phyloP scores from a whole-genome alignment of 2,113 vertebrate species.

The Strix aluco region DNA sequence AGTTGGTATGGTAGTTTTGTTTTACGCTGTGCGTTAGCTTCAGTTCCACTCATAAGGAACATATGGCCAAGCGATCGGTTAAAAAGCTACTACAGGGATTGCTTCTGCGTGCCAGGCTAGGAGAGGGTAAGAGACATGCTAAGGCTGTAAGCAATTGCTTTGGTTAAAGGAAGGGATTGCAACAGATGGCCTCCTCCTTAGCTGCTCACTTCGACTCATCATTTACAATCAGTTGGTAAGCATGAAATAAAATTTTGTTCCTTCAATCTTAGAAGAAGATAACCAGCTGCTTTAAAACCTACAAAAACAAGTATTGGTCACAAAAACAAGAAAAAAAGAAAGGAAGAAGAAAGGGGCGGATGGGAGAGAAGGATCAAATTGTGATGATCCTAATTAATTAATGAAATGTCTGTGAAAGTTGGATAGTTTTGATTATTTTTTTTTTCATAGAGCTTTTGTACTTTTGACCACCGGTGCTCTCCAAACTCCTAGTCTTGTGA shows the following conservation, averaged over 20 bases:
- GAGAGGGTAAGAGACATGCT: neutral
- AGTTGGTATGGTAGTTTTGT: neutral
- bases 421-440: neutral
- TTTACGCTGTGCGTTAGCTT: neutral
- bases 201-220: neutral
- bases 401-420: neutral
- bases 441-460: neutral
- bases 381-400: neutral
- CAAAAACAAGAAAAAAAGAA: neutral
- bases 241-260: neutral
- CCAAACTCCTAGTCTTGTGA: neutral
- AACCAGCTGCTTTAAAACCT: neutral
- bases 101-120: neutral
- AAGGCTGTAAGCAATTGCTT: neutral
- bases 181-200: neutral
- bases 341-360: fast-evolving
- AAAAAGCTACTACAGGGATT: neutral
- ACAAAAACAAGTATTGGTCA: neutral
- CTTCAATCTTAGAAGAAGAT: neutral
- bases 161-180: neutral
- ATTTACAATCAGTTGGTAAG: neutral
- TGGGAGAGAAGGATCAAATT: neutral
- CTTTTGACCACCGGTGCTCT: neutral
- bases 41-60: neutral
- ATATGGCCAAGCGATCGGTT: neutral